These are phyloP conservation scores for Tragelaphus imberbis DNA, from an alignment of 2,113 vertebrate species.

Conservation along the genomic window DNA sequence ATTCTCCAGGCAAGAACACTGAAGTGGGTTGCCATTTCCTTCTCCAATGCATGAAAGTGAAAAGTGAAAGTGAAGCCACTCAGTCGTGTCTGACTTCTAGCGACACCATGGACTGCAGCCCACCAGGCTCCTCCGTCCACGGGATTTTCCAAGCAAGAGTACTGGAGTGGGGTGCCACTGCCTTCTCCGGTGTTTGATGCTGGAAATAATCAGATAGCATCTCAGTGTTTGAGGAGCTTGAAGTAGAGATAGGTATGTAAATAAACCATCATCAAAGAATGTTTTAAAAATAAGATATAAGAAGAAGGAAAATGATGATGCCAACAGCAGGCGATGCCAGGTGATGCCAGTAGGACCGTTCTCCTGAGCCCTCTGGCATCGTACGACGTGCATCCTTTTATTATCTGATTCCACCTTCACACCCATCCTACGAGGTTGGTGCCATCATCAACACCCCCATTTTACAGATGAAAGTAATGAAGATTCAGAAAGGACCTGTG, in stretches of 20 bases:
- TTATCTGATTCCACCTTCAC: neutral
- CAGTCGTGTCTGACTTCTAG: accelerated
- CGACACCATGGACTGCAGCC: no score
- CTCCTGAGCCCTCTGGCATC: accelerated
- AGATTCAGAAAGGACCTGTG: neutral
- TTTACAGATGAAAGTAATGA: neutral
- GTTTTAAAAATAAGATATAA: neutral
- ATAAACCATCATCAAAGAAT: neutral
- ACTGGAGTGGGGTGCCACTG: neutral
- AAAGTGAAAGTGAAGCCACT: no score
- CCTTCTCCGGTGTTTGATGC: neutral
- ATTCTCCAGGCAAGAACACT: no score
- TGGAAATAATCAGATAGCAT: neutral
- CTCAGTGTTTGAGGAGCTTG: neutral
- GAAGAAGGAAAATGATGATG: neutral
- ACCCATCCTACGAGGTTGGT: accelerated
- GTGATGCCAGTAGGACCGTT: neutral
- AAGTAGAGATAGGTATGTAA: neutral
- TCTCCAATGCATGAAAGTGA: no score
- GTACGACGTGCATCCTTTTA: accelerated
- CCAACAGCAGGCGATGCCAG: neutral
- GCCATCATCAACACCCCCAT: accelerated
- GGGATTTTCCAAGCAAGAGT: neutral
- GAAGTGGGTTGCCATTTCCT: no score
- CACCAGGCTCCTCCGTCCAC: no score